phyloP scores from a whole-genome alignment of 1,140 invertebrate species.

The Drosophila teissieri region DNA sequence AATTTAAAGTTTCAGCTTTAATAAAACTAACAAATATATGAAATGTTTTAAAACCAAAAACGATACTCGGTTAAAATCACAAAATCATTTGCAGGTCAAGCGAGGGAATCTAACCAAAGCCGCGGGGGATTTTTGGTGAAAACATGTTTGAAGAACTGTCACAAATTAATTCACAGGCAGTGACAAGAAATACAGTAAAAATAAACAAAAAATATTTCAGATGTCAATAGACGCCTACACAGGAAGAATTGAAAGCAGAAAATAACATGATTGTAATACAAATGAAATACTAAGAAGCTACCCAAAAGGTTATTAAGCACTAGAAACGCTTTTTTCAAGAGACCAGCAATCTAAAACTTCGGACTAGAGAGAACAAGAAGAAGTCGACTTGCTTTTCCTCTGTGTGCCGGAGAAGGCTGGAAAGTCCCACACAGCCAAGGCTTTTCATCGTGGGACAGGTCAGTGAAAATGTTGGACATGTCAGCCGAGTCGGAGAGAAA shows the following conservation, averaged over 20 bases:
- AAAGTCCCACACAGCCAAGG: conserved; percentile 10
- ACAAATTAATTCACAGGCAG: conserved; percentile 65
- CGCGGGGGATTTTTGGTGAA: background rate
- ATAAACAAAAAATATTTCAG: conserved; percentile 14
- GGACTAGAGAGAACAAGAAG: background rate
- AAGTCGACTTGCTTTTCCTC: conserved; percentile 15
- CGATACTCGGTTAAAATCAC: background rate
- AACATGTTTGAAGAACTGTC: conserved; percentile 57
- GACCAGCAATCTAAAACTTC: background rate
- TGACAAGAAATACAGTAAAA: too few species aligned
- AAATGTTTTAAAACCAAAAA: background rate
- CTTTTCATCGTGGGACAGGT: conserved; percentile 62
- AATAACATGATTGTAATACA: background rate
- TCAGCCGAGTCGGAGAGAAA: conserved; percentile 36
- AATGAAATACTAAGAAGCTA: too few species aligned
- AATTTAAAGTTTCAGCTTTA: background rate
- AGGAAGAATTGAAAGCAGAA: conserved; percentile 8
- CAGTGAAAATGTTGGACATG: conserved; percentile 66
- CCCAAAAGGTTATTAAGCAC: too few species aligned
- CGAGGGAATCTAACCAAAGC: background rate
- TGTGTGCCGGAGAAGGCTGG: conserved; percentile 11
- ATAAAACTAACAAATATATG: background rate
- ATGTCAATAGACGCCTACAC: background rate
- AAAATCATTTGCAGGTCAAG: conserved; percentile 40
- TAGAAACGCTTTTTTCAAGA: too few species aligned